Evolutionary conservation across 2,113 vertebrate genomes (phyloP), one percentile per base, ranked within the genome.

Genomic region (Oncorhynchus kisutch): DNA sequence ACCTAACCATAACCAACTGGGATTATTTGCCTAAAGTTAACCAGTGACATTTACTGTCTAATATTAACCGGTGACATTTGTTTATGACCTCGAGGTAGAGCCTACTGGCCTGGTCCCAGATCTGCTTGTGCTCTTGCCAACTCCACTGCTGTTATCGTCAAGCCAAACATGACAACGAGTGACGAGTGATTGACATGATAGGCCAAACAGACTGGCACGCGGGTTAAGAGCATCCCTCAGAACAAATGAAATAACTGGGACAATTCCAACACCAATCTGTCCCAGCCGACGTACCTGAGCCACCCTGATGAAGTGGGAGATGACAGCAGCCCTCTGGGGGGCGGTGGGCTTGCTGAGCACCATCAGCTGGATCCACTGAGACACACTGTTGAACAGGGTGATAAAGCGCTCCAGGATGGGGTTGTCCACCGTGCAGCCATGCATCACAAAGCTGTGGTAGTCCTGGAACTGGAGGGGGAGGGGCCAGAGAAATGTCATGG

Each of bases 311-410:
- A 97, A 97, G 86, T 96, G 95, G 2, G 94, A 90, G 87, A 97
- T 90, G 90, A 97, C 95, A 24, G 89, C 87, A 0, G 96, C 96
- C 51, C 96, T 93, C 88, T 97, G 96, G 0, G 91, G 92, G 48
- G 95, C 94, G 0, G 95, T 97, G 82, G 94, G 96, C 79, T 96
- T 96, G 93, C 95, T 95, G 72, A 97, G 96, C 68, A 97, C 91
- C 96, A 97, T 96, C 11, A 97, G 95, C 87, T 97, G 96, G 80
- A 97, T 96, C 96, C 96, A 97, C 86, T 96, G 96, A 0, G 96
- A 97, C 54, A 97, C 95, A 5, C 96, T 96, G 92, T 97, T 97
- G 89, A 97, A 97, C 27, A 96, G 95, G n/a, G 95, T 95, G 90
- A 97, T 97, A 91, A 97, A 97, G 0, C 96, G 92, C 90, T 97